A percentile compares a stretch with the other conserved stretches of the same genome.
Conservation (phyloP, 2,113 vertebrate species). For the Halichoeres trimaculatus region DNA sequence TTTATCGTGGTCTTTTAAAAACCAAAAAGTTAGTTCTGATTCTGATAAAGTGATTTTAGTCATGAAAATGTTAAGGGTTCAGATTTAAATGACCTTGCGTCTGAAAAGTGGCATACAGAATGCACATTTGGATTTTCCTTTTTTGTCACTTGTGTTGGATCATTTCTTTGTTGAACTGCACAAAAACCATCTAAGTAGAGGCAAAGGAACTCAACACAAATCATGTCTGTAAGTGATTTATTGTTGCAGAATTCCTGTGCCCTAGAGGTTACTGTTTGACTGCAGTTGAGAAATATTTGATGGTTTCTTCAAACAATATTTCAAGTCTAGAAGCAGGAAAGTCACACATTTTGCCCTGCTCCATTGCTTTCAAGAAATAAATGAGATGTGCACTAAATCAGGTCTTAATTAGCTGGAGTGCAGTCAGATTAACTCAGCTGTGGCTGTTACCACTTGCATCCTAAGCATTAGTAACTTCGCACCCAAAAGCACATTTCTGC, state of each 20-base stretch:
- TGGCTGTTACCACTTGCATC: conserved; percentile 12
- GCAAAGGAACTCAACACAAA: conserved; percentile 6
- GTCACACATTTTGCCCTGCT: background rate
- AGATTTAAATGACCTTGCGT: background rate
- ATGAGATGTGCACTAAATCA: conserved; percentile 10
- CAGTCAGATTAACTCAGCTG: conserved; percentile 17
- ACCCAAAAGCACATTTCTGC: conserved; percentile 6
- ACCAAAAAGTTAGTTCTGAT: background rate
- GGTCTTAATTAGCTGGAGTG: conserved; percentile 20
- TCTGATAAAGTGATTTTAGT: conserved; percentile 5
- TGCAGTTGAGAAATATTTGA: conserved; percentile 16
- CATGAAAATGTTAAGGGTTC: background rate
- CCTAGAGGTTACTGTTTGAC: background rate
- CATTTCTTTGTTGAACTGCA: conserved; percentile 6
- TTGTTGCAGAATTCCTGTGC: conserved; percentile 6
- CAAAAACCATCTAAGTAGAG: background rate
- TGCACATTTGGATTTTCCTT: background rate
- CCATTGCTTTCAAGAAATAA: conserved; percentile 2
- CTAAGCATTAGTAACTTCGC: conserved; percentile 12
- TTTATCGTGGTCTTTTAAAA: background rate
- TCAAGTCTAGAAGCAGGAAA: conserved; percentile 7
- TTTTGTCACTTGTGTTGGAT: background rate
- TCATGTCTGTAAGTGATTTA: conserved; percentile 17
- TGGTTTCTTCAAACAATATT: conserved; percentile 19
- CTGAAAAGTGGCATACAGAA: background rate